Evolutionary conservation across 2,888 invertebrate genomes (phyloP), one percentile per base, ranked within the genome.

Genomic region (Oxytorus armatus): DNA sequence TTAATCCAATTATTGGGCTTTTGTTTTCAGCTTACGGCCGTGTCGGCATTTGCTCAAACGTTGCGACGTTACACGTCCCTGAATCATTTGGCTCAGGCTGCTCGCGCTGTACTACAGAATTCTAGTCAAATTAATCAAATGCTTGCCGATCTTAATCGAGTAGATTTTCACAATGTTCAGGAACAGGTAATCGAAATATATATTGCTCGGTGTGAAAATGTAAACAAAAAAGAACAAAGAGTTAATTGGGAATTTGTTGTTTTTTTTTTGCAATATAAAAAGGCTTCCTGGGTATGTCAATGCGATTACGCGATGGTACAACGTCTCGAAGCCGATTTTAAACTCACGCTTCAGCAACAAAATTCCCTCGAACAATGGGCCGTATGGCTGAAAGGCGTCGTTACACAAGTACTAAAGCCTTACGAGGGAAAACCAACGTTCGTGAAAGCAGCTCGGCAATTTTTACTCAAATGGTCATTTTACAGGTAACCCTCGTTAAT

Each of bases 381-480:
- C 25, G 94, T 95, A 66, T 99, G 99, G 99, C 93, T 99, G 87
- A 98, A 99, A 91, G 95, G 96, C 73, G 98, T 99, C 83, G 98
- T 99, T 68, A 96, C 96, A 85, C 95, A 95, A 85, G 97, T 98
- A 33, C 94, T 99, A 76, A 96, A 97, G 87, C 97, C 97, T 77
- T 97, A 98, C 92, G 96, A 96, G 90, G 96, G 96, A 44, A 95
- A 96, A 86, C 94, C 96, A 2, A 96, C 95, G 87, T 97, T 97
- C 93, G 95, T 96, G 18, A 95, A 96, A 90, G 96, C 96, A 66
- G 98, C 97, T 4, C 94, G 97, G 59, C 97, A 98, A 90, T 98
- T 99, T 93, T 94, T 99, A 87, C 95, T 99, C 81, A 98, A 99
- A 93, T 99, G 99, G 99, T 98, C 98, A 85, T 99, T 99, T 93